A percentile compares a stretch with the other conserved stretches of the same genome.
phyloP scores from a whole-genome alignment of 2,888 invertebrate species.

The Spilosoma lubricipeda region DNA sequence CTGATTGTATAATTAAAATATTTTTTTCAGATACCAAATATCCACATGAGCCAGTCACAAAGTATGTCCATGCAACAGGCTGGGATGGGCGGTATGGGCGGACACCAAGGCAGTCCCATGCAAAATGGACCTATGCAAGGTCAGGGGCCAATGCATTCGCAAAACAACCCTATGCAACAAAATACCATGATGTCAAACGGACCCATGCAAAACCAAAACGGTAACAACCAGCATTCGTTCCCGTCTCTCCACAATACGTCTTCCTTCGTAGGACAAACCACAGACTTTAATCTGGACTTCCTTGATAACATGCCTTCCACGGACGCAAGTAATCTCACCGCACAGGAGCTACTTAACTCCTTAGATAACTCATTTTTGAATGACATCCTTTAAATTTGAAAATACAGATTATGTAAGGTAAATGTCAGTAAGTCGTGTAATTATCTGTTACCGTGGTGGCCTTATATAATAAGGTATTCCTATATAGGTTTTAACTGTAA shows the following conservation, averaged over 20 bases:
- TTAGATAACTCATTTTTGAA: constrained; percentile 92
- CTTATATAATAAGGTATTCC: background rate
- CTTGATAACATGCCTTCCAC: constrained; percentile 92
- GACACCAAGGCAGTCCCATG: constrained; percentile 64
- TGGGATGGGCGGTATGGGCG: constrained; percentile 61
- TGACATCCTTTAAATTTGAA: constrained; percentile 84
- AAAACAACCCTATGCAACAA: constrained; percentile 56
- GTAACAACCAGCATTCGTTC: constrained; percentile 60
- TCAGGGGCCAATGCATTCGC: constrained; percentile 61
- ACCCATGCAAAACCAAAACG: constrained; percentile 53
- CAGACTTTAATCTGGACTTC: constrained; percentile 94
- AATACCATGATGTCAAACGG: constrained; percentile 66
- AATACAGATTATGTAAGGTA: constrained; percentile 10
- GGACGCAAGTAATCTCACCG: constrained; percentile 91
- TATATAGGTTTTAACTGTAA: background rate
- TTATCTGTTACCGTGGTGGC: background rate
- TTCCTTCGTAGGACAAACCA: constrained; percentile 81
- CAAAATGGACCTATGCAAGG: constrained; percentile 61
- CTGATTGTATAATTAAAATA: background rate
- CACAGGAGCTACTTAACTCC: constrained; percentile 93
- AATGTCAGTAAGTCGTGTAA: background rate
- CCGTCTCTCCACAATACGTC: constrained; percentile 74
- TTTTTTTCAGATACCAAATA: constrained; percentile 86
- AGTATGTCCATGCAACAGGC: constrained; percentile 86
- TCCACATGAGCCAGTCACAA: constrained; percentile 90